phyloP scores from a whole-genome alignment of 2,113 vertebrate species.

The Rhinolophus ferrumequinum region DNA sequence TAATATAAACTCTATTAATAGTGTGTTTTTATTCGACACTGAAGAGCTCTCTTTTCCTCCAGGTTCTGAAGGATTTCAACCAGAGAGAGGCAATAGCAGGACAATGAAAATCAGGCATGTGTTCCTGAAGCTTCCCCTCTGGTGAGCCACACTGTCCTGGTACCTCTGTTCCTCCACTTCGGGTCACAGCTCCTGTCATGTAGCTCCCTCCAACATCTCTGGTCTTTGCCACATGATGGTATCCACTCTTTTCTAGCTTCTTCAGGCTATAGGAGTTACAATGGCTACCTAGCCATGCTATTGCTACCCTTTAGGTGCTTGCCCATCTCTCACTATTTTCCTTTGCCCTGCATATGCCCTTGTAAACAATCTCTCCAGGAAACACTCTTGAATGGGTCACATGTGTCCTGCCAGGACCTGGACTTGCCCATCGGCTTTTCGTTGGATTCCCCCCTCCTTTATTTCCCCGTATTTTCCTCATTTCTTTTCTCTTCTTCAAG shows the following conservation, averaged over 20 bases:
- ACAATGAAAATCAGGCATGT: not conserved
- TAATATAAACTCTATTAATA: not conserved
- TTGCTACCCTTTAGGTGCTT: too few relatives aligned
- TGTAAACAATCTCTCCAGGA: not conserved
- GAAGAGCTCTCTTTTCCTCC: not conserved
- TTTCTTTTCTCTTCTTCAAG: not conserved
- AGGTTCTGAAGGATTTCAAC: not conserved
- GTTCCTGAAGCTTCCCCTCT: not conserved
- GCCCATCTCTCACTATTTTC: too few relatives aligned
- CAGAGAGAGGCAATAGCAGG: not conserved
- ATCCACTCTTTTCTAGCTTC: not conserved
- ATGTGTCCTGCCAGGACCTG: not conserved
- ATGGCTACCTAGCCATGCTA: not conserved
- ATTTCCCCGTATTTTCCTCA: not conserved
- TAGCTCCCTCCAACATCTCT: not conserved
- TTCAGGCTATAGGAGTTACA: not conserved
- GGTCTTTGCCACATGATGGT: not conserved
- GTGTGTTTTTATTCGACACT: not conserved
- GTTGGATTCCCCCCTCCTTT: not conserved
- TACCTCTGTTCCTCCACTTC: not conserved
- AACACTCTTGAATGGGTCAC: not conserved
- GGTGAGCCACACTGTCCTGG: rapidly evolving
- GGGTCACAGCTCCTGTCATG: not conserved
- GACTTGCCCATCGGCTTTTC: not conserved
- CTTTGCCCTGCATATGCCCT: not conserved